Evolutionary conservation across 2,113 vertebrate genomes (phyloP), one percentile per base, ranked within the genome.

Genomic region (Cyphomyrus discorhynchus): DNA sequence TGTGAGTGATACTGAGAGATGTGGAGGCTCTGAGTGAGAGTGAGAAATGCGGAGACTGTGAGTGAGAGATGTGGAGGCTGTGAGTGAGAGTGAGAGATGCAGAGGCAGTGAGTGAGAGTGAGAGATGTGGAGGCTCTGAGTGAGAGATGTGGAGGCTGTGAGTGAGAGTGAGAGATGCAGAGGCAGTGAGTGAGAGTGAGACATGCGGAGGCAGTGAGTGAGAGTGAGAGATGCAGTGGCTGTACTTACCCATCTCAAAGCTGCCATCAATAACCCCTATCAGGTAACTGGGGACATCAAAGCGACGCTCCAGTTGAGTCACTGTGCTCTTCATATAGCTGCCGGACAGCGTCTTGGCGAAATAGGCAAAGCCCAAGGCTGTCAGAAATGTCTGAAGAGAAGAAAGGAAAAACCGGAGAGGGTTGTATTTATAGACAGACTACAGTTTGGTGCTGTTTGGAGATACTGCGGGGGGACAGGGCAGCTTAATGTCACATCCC

Each of bases 251-350:
- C 62, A 99, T 97, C 96, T 99, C 98, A 93, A 99, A 99, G 94
- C 98, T 98, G 49, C 98, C 97, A 86, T 98, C 98, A 93, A 99
- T 97, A 90, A 98, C 91, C 3, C 98, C 98, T 94, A 98, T 97
- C 93, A 99, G 93, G 92, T 98, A 98, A 92, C 97, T 98, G 87
- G 98, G 96, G 90, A 99, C 97, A 91, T 99, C 97, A 92, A 99
- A 98, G 93, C 98, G 96, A 91, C 97, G 96, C 95, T 99, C 98
- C 95, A 99, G 96, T 94, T 98, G 97, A 6, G 98, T 99, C 94
- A 98, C 98, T 93, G 97, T 97, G 92, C 98, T 98, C 95, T 99
- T 98, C 94, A 99, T 95, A 90, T 99, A 99, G 93, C 98, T 98
- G 93, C 97, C 98, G 21, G 97, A 95, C 91, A 99, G 90, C 1